Base-by-base conservation (phyloP, 2,888 invertebrate species). In the Oscheius sp. region DNA sequence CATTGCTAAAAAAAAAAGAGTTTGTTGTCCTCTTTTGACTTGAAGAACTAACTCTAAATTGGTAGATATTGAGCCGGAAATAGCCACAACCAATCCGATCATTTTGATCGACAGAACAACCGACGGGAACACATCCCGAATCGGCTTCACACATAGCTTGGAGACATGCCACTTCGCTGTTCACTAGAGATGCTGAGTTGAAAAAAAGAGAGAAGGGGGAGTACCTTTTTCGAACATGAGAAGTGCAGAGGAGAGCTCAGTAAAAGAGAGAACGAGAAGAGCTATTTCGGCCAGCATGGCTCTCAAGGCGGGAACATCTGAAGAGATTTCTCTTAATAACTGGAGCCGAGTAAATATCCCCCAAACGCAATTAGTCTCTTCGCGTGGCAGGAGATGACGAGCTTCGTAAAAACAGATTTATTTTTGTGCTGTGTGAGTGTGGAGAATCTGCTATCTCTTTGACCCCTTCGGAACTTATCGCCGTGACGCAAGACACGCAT, bases 1-100 rank as follows among this genome's bases (percentile, higher is more conserved):
- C 85, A 85, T 76, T 85, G 85, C 81, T 83, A 72, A 50, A 74
- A 72, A 15, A 33, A 23, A 15, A 10, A 15, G 10, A 29, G 20
- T 5, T 4, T n/a, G n/a, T n/a, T n/a, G n/a, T n/a, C 0, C 42
- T 39, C 27, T 20, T 5, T 25, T 29, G 42, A 33, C 23, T 45
- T 20, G 23, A 12, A 23, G 10, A 63, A 29, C 65, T 3, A n/a
- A 81, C 83, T 73, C 82, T 80, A 69, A 82, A 84, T 65, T 85
- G 85, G 71, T 83, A 82, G 39, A 85, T 84, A 72, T 85, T 85
- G 69, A 85, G 73, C 34, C 83, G 72, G 71, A 85, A 85, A 63
- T 77, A 85, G 25, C 85, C 85, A 61, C 85, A 85, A n/a, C 85
- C 85, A 52, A 83, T 70, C 27, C 85, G 70, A 23, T 80, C 81